Evolutionary conservation across 1,140 invertebrate genomes (phyloP), one percentile per base, ranked within the genome.

Genomic region (Zaprionus davidi): DNA sequence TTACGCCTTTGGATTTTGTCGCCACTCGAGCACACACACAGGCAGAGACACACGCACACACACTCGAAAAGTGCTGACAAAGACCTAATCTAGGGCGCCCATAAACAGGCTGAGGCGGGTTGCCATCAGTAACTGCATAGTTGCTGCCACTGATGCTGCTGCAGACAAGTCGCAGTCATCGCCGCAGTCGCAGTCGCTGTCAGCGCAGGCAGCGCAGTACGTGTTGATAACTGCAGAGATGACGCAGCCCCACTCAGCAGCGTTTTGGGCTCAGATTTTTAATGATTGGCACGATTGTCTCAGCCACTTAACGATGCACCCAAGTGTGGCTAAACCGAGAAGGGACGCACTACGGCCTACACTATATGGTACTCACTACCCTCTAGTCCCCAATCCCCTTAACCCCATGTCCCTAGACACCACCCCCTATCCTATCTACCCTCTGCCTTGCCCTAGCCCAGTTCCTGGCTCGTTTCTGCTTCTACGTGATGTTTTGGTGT

Each of bases 241-340:
- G 78, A 71, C 31, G 34, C 20, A 51, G 66, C 44, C 49, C 38
- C 49, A 81, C 81, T 81, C 81, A 51, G 66, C 44, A 78, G 84
- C 85, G 72, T 84, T 88, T 81, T 63, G 57, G 65, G 13, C 72
- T 56, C 75, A 90, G 86, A 90, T 88, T 88, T 88, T 88, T 88
- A 88, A 88, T 88, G 85, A 88, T 88, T 88, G 85, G 85, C 85
- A 88, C 85, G 85, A 88, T 88, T 88, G 85, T 88, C 85, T 88
- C 81, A 79, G 85, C 85, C 90, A 88, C 85, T 88, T 88, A 88
- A 88, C 85, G 79, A 90, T 80, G 78, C 78, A 81, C 81, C 77
- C 59, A 83, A 85, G 81, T 77, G 62, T 46, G 59, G 55, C 65
- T 59, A 69, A 62, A 60, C 60, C 26, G 49, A 28, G 58, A 44